Evolutionary conservation across 2,113 vertebrate genomes (phyloP).

Genomic region (Ictalurus punctatus): DNA sequence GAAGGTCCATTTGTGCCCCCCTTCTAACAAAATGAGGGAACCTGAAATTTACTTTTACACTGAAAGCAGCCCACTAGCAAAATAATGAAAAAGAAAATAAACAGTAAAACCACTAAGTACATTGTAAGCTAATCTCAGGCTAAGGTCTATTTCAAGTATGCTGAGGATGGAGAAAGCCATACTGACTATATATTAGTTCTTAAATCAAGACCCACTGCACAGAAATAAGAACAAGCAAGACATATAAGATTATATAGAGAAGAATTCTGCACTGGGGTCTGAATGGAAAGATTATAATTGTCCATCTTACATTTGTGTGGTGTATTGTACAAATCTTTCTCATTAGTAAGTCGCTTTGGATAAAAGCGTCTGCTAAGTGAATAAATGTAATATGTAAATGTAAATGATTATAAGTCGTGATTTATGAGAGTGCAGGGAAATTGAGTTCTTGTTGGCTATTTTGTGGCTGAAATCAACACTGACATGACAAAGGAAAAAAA

Average conservation of each 20-base stretch:
- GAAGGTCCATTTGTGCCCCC: constrained; percentile 5
- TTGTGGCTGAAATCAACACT: neutral
- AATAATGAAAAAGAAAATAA: constrained; percentile 57
- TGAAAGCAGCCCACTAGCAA: constrained; percentile 51
- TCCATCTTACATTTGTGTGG: neutral
- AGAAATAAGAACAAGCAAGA: neutral
- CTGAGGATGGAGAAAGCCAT: neutral
- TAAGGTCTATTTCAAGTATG: neutral
- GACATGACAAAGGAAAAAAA: neutral
- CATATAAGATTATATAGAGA: neutral
- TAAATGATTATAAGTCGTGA: too few relatives aligned
- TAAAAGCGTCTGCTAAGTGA: too few relatives aligned
- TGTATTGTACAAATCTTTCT: neutral
- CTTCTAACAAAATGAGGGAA: neutral
- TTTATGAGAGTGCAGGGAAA: too few relatives aligned
- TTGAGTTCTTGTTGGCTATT: neutral
- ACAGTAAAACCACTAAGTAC: neutral
- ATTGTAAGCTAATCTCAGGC: neutral
- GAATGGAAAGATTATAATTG: neutral
- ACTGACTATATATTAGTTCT: neutral
- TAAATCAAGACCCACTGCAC: neutral
- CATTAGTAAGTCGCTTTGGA: too few relatives aligned
- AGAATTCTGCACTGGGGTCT: neutral
- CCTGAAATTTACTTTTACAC: constrained; percentile 7
- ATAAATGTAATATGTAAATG: too few relatives aligned